Conservation (phyloP, 92 coral and sea anemone species). For the Paramuricea clavata region DNA sequence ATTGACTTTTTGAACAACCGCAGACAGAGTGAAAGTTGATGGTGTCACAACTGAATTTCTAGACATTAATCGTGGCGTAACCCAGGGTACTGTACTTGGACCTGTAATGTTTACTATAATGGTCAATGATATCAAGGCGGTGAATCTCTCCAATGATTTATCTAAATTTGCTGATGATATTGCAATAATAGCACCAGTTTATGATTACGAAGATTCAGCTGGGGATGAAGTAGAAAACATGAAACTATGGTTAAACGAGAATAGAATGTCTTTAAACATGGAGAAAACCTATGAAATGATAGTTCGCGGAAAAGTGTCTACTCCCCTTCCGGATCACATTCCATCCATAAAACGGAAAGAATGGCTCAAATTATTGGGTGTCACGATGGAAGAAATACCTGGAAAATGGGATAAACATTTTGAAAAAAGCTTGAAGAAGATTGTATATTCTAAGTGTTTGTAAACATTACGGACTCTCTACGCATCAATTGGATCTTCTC, state of each 20-base stretch:
- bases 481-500: conserved; percentile 43
- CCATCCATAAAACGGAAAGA: neutral
- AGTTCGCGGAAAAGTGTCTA: conserved; percentile 16
- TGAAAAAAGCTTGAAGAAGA: neutral
- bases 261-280: conserved; percentile 43
- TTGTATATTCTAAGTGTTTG: conserved; percentile 59
- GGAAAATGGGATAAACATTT: neutral
- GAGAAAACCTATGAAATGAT: conserved; percentile 48
- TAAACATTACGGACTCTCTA: conserved; percentile 63
- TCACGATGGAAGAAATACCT: neutral
- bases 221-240: no score
- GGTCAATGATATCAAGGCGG: conserved; percentile 51
- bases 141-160: neutral
- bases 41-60: conserved; percentile 38
- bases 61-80: neutral
- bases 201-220: neutral
- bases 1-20: conserved; percentile 42
- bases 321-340: neutral
- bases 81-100: conserved; percentile 42
- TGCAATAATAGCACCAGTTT: conserved; percentile 18
- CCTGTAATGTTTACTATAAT: conserved; percentile 60
- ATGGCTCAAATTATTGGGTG: neutral
- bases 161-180: conserved; percentile 56
- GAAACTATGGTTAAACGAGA: conserved; percentile 20
- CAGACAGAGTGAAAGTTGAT: conserved; percentile 51